Base-by-base conservation (phyloP, 1,140 invertebrate genomes). In the Neuroterus valhalla region DNA sequence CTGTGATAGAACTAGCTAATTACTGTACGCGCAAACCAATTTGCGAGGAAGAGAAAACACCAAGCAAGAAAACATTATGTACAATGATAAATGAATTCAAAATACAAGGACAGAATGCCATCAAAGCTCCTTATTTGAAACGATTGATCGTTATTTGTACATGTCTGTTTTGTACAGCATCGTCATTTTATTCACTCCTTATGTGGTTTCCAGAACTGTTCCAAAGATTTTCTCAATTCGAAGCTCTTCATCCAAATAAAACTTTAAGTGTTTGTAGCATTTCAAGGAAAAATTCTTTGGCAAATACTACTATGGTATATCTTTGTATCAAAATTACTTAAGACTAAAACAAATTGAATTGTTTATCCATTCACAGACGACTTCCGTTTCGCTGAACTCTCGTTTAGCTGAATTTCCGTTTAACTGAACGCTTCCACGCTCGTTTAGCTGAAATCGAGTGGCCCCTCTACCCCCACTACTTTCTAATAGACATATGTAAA, bases 131-230 rank as follows among this genome's bases (percentile, higher is more conserved):
- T n/a, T 84, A 84, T 62, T 72, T 81, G 3, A 81, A 77, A 3
- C 74, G 71, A 31, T 81, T 84, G 0, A 69, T 82, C 15, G 48
- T 84, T 5, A 70, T 83, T 8, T 76, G 82, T 8, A 73, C 79
- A n/a, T 74, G 78, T 8, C 76, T 79, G 11, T 86, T 81, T 69
- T 80, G 79, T 43, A 80, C 82, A 44, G 84, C 82, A 21, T 81
- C 81, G 4, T 76, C 85, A 5, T 91, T 91, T 76, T 91, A 91
- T 76, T 89, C 90, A 4, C 78, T 91, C 1, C 89, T 91, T 77
- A 81, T 91, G n/a, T 92, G 91, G 91, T 89, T 91, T 44, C 91
- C 91, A 0, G 91, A 91, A 71, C 80, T 92, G 17, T 91, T 90
- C 70, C 80, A 87, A 19, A 81, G 89, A 72, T 90, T 87, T 73